Conservation (phyloP, 2,888 invertebrate species). For the Opisthograptis luteolata region DNA sequence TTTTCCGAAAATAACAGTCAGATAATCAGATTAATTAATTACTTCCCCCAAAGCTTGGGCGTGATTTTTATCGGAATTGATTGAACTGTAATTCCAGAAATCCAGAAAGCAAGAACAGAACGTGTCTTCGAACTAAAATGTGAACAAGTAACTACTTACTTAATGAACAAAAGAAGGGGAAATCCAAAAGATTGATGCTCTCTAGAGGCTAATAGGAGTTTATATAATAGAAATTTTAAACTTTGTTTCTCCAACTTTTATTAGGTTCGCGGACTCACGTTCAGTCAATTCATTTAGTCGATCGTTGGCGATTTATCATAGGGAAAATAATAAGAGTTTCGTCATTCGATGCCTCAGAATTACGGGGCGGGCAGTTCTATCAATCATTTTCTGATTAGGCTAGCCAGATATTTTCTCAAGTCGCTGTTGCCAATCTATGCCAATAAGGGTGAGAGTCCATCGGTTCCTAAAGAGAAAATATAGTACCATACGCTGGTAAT, state of each 20-base stretch:
- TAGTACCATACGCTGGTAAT: too few relatives aligned
- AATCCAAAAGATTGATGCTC: constrained; percentile 23
- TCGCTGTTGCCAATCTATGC: constrained; percentile 14
- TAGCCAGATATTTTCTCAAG: constrained; percentile 26
- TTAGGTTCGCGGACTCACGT: constrained; percentile 22
- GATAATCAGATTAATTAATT: too few relatives aligned
- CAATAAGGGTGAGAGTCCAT: constrained; percentile 3
- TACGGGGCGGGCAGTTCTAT: constrained; percentile 18
- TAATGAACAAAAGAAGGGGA: constrained; percentile 13
- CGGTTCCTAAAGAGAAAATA: too few relatives aligned
- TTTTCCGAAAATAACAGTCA: too few relatives aligned
- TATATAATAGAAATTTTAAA: constrained; percentile 22
- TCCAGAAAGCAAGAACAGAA: too few relatives aligned
- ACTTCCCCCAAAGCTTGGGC: too few relatives aligned
- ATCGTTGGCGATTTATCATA: constrained; percentile 25
- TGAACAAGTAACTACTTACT: too few relatives aligned
- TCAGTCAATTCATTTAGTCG: constrained; percentile 31
- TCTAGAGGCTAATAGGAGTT: constrained; percentile 15
- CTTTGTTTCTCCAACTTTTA: constrained; percentile 21
- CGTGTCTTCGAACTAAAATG: not conserved
- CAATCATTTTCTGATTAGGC: constrained; percentile 32
- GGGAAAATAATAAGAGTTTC: constrained; percentile 25
- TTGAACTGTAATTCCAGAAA: too few relatives aligned
- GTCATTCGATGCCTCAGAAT: constrained; percentile 17
- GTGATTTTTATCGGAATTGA: too few relatives aligned